These are phyloP conservation scores for Pseudorasbora parva DNA, from an alignment of 2,113 vertebrate genomes.

Conservation along the genomic window DNA sequence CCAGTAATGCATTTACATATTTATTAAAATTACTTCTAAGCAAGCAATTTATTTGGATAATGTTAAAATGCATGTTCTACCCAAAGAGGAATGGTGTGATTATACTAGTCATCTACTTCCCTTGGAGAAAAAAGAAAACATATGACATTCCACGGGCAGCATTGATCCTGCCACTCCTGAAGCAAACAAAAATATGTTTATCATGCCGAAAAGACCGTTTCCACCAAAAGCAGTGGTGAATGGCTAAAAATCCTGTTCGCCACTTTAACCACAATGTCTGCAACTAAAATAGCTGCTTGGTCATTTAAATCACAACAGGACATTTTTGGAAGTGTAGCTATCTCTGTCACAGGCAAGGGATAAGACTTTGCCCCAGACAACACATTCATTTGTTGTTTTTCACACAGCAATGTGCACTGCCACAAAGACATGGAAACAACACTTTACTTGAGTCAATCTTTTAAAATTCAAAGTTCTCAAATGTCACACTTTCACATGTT, in stretches of 20 bases:
- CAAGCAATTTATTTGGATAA: constrained; percentile 53
- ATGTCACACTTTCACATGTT: too few species aligned
- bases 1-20: constrained; percentile 58
- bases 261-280: background rate
- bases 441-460: too few species aligned
- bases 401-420: too few species aligned
- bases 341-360: background rate
- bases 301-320: background rate
- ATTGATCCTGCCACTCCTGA: background rate
- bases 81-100: constrained; percentile 34
- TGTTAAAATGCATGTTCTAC: constrained; percentile 46
- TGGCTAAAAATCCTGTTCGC: background rate
- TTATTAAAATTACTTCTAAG: constrained; percentile 55
- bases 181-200: background rate
- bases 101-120: constrained; percentile 30
- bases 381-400: background rate
- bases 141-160: constrained; percentile 10
- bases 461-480: too few species aligned
- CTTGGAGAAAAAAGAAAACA: constrained; percentile 11
- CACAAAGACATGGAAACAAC: too few species aligned
- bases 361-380: background rate
- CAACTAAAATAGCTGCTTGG: background rate
- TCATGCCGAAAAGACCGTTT: background rate
- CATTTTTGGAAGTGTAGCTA: background rate
- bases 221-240: background rate